Evolutionary conservation across 2,113 vertebrate species (phyloP), one percentile per base, ranked within the genome.

Genomic region (Vireo altiloquus): DNA sequence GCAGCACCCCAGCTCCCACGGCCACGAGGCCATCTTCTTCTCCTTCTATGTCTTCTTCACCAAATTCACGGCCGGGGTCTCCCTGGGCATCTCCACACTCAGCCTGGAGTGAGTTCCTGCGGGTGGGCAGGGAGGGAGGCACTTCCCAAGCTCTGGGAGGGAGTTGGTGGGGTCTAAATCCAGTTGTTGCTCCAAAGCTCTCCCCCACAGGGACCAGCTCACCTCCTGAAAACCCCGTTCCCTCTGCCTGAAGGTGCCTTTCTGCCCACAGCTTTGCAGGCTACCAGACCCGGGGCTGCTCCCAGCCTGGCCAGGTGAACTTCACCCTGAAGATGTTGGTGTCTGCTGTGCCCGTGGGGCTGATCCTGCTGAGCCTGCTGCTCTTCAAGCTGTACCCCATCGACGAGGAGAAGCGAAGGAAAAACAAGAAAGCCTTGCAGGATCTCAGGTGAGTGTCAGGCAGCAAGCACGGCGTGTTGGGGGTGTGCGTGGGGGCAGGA

Each of bases 31-130:
- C 28, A 99, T 99, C 82, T 99, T 99, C 97, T 99, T 99, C 97
- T 99, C 99, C 49, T 99, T 99, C 96, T 99, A 99, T 0, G 99
- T 99, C 82, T 99, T 99, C 98, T 99, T 99, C 93, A 98, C 98
- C 94, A 99, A 99, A 93, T 99, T 99, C 25, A 98, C 99, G 21
- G 99, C 99, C 3, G 99, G 99, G 4, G 94, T 99, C 13, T 99
- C 99, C 4, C 96, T 99, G 82, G 99, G 99, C 42, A 95, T 99
- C 95, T 99, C 99, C 47, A 99, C 99, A 0, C 98, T 99, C 92
- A 99, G 99, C 96, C 97, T 99, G 37, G 98, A 99, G 99, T 99
- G 95, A 98, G 98, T 98, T 39, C 30, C 46, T 53, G 44, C 3
- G 54, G n/a, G 22, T 3, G 28, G 68, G 33, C 42, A 27, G 66